Conservation (phyloP, 1,140 invertebrate genomes). For the Drosophila orena region DNA sequence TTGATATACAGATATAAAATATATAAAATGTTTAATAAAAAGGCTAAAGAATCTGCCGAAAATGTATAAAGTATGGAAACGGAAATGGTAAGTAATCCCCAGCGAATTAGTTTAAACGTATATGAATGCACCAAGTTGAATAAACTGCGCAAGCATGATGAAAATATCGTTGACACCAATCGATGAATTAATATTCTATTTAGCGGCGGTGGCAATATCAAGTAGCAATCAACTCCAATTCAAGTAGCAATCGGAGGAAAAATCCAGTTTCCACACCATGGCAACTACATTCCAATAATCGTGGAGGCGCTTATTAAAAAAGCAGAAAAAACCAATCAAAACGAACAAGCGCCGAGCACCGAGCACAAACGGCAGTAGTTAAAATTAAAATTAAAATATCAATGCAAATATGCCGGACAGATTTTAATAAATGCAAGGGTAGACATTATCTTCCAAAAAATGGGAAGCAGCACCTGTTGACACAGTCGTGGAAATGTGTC, state of each 20-base stretch:
- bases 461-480: not conserved
- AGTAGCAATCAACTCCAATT: slow-evolving; percentile 24
- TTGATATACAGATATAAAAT: not conserved
- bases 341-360: slow-evolving; percentile 20
- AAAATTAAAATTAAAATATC: slow-evolving; percentile 55
- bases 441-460: not conserved
- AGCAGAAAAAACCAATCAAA: slow-evolving; percentile 49
- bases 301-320: slow-evolving; percentile 18
- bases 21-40: not conserved
- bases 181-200: slow-evolving; percentile 40
- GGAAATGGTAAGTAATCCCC: no score
- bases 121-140: slow-evolving; percentile 5
- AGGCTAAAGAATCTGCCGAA: not conserved
- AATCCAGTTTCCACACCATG: slow-evolving; percentile 33
- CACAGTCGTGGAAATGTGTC: not conserved
- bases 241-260: slow-evolving; percentile 23
- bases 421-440: slow-evolving; percentile 70
- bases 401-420: slow-evolving; percentile 60
- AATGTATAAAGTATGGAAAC: no score
- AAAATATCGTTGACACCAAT: slow-evolving; percentile 2
- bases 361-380: slow-evolving; percentile 3
- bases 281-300: slow-evolving; percentile 47
- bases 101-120: not conserved
- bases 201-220: slow-evolving; percentile 16
- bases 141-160: slow-evolving; percentile 2